Conservation (phyloP, 2,797 vertebrate species). For the Dicrostonyx torquatus region DNA sequence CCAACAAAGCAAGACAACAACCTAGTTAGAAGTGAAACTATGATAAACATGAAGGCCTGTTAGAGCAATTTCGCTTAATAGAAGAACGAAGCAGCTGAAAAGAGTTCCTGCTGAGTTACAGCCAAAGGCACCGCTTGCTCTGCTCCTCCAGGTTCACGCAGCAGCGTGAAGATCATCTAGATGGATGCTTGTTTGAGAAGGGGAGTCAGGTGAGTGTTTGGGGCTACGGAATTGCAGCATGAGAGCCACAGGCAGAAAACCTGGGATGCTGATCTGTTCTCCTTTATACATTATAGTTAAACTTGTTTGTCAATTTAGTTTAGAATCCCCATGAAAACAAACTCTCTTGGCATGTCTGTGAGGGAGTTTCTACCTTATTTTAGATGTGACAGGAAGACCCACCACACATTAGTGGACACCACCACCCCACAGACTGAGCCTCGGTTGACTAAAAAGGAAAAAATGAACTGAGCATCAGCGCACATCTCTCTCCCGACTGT, state of each 20-base stretch:
- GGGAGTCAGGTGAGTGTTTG: background rate
- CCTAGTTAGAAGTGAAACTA: background rate
- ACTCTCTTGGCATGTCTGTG: background rate
- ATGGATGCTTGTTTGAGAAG: background rate
- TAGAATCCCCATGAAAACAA: background rate
- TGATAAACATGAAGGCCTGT: background rate
- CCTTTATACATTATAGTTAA: background rate
- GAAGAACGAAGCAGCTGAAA: background rate
- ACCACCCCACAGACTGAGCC: background rate
- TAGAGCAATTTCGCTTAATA: slow-evolving; percentile 5
- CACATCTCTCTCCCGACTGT: background rate
- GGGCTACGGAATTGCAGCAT: background rate
- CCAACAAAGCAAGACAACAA: background rate
- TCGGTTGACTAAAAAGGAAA: background rate
- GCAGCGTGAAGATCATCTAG: background rate
- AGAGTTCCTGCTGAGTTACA: background rate
- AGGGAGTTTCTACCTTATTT: background rate
- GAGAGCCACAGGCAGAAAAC: background rate
- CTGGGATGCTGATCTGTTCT: background rate
- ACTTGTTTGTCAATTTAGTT: background rate
- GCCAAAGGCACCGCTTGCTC: background rate
- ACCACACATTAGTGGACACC: no score
- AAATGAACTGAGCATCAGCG: no score
- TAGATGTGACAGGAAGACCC: background rate
- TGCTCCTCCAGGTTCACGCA: background rate